A percentile compares a stretch with the other conserved stretches of the same genome.
Evolutionary conservation across 2,888 invertebrate genomes (phyloP).

Genomic region (Chironomus riparius): DNA sequence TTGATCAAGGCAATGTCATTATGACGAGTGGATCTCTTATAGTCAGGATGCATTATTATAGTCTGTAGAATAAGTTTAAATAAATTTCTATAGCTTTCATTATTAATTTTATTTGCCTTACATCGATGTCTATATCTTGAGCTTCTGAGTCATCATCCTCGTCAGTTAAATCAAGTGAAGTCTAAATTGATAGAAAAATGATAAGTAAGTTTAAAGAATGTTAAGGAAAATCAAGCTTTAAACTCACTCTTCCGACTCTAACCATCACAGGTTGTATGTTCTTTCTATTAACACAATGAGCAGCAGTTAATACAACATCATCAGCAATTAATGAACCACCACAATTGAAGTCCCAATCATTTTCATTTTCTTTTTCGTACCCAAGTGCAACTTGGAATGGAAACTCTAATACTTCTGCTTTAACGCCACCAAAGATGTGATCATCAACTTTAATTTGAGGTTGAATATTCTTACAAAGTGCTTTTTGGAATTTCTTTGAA

Average conservation of each 20-base stretch:
- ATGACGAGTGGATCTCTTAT: neutral
- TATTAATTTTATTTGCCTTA: neutral
- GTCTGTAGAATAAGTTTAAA: neutral
- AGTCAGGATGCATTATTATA: neutral
- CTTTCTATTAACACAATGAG: neutral
- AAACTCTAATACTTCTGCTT: neutral
- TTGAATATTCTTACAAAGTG: neutral
- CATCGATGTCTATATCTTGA: neutral
- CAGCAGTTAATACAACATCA: neutral
- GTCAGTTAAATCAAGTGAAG: neutral
- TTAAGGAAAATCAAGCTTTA: no score
- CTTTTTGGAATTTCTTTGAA: neutral
- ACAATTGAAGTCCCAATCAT: neutral
- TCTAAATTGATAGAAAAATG: neutral
- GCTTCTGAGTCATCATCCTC: neutral
- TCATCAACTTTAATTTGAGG: no score
- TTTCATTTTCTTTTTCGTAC: neutral
- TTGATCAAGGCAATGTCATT: neutral
- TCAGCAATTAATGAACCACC: neutral
- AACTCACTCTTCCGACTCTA: neutral
- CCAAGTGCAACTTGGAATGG: neutral
- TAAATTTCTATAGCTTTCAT: neutral
- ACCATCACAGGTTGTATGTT: neutral
- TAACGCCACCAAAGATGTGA: no score
- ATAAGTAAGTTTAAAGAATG: neutral